phyloP scores from a whole-genome alignment of 2,888 invertebrate genomes.

The Acronicta psi region DNA sequence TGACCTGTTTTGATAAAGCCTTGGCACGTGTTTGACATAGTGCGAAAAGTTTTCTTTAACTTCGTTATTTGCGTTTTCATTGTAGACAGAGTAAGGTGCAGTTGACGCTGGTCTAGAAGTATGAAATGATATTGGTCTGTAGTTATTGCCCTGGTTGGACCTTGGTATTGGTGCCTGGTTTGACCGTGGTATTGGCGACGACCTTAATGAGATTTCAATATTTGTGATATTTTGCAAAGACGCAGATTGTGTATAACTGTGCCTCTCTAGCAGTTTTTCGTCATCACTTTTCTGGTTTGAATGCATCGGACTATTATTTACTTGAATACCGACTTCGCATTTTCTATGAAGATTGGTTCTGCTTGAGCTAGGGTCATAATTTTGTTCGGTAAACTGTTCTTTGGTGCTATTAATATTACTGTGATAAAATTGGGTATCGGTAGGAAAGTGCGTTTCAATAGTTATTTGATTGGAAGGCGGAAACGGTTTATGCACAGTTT shows the following conservation, averaged over 20 bases:
- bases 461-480: conserved; percentile 79
- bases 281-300: conserved; percentile 87
- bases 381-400: conserved; percentile 59
- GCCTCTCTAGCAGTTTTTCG: conserved; percentile 84
- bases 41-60: conserved; percentile 82
- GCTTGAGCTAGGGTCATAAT: conserved; percentile 57
- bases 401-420: conserved; percentile 61
- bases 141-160: conserved; percentile 72
- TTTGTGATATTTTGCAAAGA: conserved; percentile 86
- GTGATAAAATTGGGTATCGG: conserved; percentile 72
- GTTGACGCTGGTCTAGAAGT: conserved; percentile 73
- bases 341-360: conserved; percentile 68
- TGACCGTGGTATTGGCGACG: conserved; percentile 72
- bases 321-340: conserved; percentile 77
- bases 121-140: conserved; percentile 85
- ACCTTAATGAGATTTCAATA: conserved; percentile 83
- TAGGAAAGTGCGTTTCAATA: conserved; percentile 85
- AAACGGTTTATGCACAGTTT: conserved; percentile 81
- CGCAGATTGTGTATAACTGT: conserved; percentile 76
- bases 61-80: conserved; percentile 78
- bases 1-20: conserved; percentile 84
- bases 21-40: conserved; percentile 82
- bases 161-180: conserved; percentile 70
- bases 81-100: conserved; percentile 68
- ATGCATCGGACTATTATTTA: conserved; percentile 69